A percentile compares a stretch with the other conserved stretches of the same genome.
Evolutionary conservation across 1,140 invertebrate genomes (phyloP).

Genomic region (Nilaparvata lugens): DNA sequence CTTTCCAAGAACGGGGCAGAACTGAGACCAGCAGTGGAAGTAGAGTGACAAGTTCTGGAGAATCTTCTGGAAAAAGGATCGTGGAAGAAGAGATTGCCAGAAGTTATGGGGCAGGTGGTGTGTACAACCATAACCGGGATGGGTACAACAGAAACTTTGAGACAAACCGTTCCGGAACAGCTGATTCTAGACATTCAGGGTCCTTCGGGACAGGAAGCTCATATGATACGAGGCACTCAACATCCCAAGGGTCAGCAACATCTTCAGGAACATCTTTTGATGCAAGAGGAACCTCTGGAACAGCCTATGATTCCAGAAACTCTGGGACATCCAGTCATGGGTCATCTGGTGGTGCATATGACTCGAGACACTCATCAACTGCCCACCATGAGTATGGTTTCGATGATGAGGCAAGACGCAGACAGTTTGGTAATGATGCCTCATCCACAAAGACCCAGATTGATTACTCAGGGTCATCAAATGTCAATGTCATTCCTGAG

Average conservation of each 20-base stretch:
- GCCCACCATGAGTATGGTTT: no score
- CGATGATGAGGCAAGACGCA: neutral
- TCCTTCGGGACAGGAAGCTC: neutral
- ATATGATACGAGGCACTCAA: neutral
- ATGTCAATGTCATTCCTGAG: neutral
- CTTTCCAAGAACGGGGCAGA: neutral
- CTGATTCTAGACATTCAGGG: neutral
- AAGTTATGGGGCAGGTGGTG: neutral
- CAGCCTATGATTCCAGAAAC: neutral
- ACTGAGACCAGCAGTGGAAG: neutral
- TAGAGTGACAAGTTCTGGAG: neutral
- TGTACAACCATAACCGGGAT: neutral
- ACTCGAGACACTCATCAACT: neutral
- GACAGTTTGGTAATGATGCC: neutral
- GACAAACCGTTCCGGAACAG: neutral
- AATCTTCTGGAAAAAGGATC: neutral
- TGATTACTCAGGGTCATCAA: neutral
- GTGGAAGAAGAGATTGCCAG: neutral
- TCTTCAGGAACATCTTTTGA: no score
- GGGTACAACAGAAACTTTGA: neutral
- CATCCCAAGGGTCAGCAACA: no score
- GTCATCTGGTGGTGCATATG: neutral
- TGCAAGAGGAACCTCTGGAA: no score
- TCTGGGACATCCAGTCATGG: neutral
- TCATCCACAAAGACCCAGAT: neutral